Percentiles rank a stretch among this genome's conserved stretches.
phyloP scores from a whole-genome alignment of 2,797 vertebrate genomes.

The Sebastes glaucus region DNA sequence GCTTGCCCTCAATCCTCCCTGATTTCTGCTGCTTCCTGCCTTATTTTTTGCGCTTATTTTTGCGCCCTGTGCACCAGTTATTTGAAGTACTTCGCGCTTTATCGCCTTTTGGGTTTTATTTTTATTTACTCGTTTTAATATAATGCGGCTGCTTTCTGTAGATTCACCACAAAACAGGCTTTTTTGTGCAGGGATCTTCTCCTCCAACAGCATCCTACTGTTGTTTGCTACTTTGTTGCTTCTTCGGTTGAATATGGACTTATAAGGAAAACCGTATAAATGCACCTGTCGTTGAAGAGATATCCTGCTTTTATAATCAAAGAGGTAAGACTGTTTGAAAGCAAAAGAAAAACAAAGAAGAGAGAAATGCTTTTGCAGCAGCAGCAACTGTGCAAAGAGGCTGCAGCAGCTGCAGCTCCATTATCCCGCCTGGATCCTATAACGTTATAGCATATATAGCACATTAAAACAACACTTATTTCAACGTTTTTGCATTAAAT shows the following conservation, averaged over 20 bases:
- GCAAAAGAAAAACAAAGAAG: not conserved
- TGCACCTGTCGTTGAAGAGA: constrained; percentile 58
- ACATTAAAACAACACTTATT: not conserved
- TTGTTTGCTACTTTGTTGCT: constrained; percentile 27
- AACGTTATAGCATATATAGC: not conserved
- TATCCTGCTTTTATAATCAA: constrained; percentile 35
- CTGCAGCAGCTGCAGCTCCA: constrained; percentile 56
- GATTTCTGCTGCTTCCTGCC: constrained; percentile 56
- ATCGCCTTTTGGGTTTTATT: not conserved
- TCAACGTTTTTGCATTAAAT: not conserved
- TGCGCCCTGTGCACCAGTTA: not conserved
- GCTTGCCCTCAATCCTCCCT: constrained; percentile 31
- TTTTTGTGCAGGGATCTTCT: constrained; percentile 18
- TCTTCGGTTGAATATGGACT: constrained; percentile 56
- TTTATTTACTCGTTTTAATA: not conserved
- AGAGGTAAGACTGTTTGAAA: constrained; percentile 66
- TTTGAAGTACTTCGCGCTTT: not conserved
- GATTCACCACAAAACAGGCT: not conserved
- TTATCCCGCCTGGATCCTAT: constrained; percentile 50
- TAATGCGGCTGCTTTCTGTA: constrained; percentile 49
- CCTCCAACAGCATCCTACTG: constrained; percentile 18
- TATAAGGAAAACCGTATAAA: constrained; percentile 58
- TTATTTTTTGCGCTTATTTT: constrained; percentile 47
- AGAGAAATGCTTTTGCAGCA: not conserved
- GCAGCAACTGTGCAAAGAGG: constrained; percentile 34